phyloP scores from a whole-genome alignment of 2,797 vertebrate genomes.

The Acrossocheilus fasciatus region DNA sequence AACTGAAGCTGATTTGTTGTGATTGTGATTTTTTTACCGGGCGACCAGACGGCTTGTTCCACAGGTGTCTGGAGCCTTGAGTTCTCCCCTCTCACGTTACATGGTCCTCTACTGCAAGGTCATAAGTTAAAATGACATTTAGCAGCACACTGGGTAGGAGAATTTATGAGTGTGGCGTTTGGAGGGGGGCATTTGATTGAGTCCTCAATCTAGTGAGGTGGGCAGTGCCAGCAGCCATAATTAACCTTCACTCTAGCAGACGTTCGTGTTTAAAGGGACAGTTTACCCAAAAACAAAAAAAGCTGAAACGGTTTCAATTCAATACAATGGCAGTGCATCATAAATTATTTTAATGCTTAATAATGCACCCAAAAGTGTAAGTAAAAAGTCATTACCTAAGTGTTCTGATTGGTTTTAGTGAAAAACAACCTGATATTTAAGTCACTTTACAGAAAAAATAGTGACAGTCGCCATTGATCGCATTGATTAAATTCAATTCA shows the following conservation, averaged over 20 bases:
- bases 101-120: not conserved
- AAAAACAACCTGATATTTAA: too few relatives aligned
- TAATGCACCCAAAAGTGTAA: not conserved
- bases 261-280: not conserved
- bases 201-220: slow-evolving; percentile 36
- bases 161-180: slow-evolving; percentile 29
- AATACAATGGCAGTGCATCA: not conserved
- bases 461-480: too few relatives aligned
- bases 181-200: slow-evolving; percentile 47
- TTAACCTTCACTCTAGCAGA: slow-evolving; percentile 58
- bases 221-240: slow-evolving; percentile 48
- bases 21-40: not conserved
- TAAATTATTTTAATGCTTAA: not conserved
- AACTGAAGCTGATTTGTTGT: slow-evolving; percentile 32
- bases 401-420: not conserved
- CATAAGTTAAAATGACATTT: slow-evolving; percentile 16
- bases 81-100: not conserved
- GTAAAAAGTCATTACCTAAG: not conserved
- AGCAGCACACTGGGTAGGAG: not conserved
- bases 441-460: too few relatives aligned
- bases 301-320: not conserved
- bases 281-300: not conserved
- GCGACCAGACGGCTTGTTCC: not conserved
- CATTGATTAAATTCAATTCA: too few relatives aligned
- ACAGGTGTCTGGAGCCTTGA: not conserved